phyloP scores from a whole-genome alignment of 2,113 vertebrate genomes.

The Myiozetetes cayanensis region DNA sequence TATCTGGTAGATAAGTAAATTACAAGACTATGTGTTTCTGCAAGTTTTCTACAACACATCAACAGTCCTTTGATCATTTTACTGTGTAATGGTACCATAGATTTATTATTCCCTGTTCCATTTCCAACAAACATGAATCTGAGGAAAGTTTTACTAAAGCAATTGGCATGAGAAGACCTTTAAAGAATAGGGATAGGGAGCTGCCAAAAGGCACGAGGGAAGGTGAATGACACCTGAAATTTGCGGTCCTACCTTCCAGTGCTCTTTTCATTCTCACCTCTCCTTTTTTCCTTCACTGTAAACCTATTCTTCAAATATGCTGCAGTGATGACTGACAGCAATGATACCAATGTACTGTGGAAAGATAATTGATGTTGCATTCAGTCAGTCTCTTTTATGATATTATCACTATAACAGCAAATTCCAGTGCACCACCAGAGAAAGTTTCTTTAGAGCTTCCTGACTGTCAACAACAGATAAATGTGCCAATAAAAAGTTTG shows the following conservation, averaged over 20 bases:
- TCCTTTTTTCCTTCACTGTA: background rate
- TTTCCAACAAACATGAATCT: background rate
- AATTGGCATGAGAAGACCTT: background rate
- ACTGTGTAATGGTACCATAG: background rate
- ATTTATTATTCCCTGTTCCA: background rate
- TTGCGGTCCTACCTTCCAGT: background rate
- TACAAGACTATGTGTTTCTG: background rate
- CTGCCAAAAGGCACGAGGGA: background rate
- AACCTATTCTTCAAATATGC: background rate
- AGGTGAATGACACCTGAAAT: background rate
- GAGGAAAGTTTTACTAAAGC: background rate
- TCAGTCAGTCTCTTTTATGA: background rate
- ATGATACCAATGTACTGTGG: background rate
- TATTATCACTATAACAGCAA: background rate
- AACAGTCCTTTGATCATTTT: background rate
- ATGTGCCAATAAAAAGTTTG: background rate
- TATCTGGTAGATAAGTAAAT: background rate
- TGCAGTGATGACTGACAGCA: background rate
- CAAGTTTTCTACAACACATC: background rate
- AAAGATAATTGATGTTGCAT: slow-evolving; percentile 15
- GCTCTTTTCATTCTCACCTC: background rate
- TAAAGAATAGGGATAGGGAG: background rate
- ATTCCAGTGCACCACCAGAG: background rate
- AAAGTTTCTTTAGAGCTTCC: background rate
- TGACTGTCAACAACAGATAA: background rate